A percentile compares a stretch with the other conserved stretches of the same genome.
phyloP scores from a whole-genome alignment of 2,797 vertebrate species.

The Cryptoprocta ferox region DNA sequence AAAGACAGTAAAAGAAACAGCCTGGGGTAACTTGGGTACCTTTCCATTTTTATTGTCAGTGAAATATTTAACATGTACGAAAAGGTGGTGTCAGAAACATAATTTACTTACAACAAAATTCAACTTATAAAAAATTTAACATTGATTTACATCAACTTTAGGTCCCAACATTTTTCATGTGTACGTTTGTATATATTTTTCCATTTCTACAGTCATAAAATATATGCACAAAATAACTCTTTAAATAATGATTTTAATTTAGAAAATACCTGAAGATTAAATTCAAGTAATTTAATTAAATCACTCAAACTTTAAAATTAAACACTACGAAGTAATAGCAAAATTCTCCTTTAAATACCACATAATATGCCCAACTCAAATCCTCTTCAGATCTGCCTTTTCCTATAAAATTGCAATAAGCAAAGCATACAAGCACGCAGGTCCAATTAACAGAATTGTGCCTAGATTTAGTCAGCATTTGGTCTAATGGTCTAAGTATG shows the following conservation, averaged over 20 bases:
- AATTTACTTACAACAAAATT: constrained; percentile 23
- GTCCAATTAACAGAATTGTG: neutral
- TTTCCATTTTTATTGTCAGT: constrained; percentile 33
- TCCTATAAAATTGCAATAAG: constrained; percentile 27
- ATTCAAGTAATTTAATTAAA: constrained; percentile 57
- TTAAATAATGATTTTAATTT: constrained; percentile 49
- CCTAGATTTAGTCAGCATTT: constrained; percentile 23
- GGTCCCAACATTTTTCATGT: neutral
- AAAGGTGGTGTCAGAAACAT: constrained; percentile 1
- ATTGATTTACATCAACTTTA: constrained; percentile 34
- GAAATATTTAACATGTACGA: constrained; percentile 54
- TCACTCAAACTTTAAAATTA: constrained; percentile 48
- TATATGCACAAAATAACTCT: constrained; percentile 34
- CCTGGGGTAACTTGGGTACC: neutral
- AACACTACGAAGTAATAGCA: constrained; percentile 41
- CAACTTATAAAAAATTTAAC: constrained; percentile 53
- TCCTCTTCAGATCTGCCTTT: constrained; percentile 28
- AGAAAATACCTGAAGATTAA: constrained; percentile 53
- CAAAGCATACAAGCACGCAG: constrained; percentile 24
- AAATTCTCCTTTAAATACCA: constrained; percentile 39
- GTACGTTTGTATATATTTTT: neutral
- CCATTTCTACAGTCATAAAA: constrained; percentile 21
- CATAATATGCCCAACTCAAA: constrained; percentile 11
- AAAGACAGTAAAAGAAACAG: constrained; percentile 39
- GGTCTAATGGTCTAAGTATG: constrained; percentile 11